phyloP scores from a whole-genome alignment of 2,113 vertebrate species.

The Crotalus helleri region DNA sequence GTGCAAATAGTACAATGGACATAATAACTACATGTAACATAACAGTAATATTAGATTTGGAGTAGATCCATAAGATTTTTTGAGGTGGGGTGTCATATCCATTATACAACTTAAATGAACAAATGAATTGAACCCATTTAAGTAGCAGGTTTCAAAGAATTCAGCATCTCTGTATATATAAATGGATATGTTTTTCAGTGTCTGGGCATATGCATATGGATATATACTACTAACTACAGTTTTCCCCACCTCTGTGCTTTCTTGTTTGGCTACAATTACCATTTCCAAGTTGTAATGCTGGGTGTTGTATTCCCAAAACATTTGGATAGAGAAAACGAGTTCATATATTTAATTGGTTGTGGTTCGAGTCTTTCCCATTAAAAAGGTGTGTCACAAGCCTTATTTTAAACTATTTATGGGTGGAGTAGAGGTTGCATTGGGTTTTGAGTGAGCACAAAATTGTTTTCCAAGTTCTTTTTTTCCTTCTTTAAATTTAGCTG shows the following conservation, averaged over 20 bases:
- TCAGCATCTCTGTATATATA: neutral
- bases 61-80: slow-evolving; percentile 30
- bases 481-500: slow-evolving; percentile 57
- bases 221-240: neutral
- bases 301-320: neutral
- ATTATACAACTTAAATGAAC: neutral
- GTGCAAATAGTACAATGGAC: slow-evolving; percentile 38
- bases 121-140: neutral
- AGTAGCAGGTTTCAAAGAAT: slow-evolving; percentile 39
- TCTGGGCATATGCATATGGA: neutral
- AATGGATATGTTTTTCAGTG: neutral
- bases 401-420: slow-evolving; percentile 39
- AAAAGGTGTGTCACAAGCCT: slow-evolving; percentile 53
- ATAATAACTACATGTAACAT: slow-evolving; percentile 39
- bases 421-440: slow-evolving; percentile 40
- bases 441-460: slow-evolving; percentile 61
- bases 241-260: neutral
- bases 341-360: slow-evolving; percentile 56
- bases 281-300: neutral
- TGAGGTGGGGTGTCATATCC: neutral
- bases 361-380: slow-evolving; percentile 47
- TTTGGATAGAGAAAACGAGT: slow-evolving; percentile 10
- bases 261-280: neutral
- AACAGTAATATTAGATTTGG: slow-evolving; percentile 45
- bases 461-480: slow-evolving; percentile 57